Percentiles rank a stretch among this genome's conserved stretches.
Evolutionary conservation across 2,113 vertebrate genomes (phyloP).

Genomic region (Penelope pileata): DNA sequence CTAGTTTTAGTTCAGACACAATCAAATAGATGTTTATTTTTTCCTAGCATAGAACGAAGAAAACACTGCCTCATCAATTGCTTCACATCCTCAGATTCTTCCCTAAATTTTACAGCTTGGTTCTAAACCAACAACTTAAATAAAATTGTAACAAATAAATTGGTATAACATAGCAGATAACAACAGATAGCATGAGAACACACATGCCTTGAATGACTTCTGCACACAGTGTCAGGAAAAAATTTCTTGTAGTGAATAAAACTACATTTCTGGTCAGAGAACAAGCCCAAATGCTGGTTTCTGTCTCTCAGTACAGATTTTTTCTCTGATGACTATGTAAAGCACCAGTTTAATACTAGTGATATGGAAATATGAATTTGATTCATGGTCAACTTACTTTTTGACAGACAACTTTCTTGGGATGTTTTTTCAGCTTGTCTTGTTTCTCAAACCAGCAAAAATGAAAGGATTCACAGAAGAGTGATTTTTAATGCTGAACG

Average conservation of each 20-base stretch:
- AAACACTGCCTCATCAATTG: background rate
- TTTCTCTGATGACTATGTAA: background rate
- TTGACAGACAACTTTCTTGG: background rate
- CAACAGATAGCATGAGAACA: too few species aligned
- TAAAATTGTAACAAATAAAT: too few species aligned
- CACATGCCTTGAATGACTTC: background rate
- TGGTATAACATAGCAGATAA: too few species aligned
- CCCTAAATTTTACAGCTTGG: too few species aligned
- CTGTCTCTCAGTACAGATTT: too few species aligned
- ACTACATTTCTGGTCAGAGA: background rate
- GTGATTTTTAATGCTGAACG: background rate
- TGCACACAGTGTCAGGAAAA: background rate
- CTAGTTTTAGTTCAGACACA: background rate
- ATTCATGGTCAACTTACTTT: background rate
- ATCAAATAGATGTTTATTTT: background rate
- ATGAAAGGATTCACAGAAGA: background rate
- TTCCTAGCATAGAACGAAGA: background rate
- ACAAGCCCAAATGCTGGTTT: background rate
- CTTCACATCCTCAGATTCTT: background rate
- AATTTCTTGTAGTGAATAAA: background rate
- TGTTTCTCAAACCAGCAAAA: constrained; percentile 1
- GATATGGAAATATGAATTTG: background rate
- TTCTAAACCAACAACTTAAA: background rate
- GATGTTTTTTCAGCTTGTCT: background rate
- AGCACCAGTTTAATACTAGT: background rate